A percentile compares a stretch with the other conserved stretches of the same genome.
Evolutionary conservation across 1,140 invertebrate genomes (phyloP).

Genomic region (Drosophila orosa): DNA sequence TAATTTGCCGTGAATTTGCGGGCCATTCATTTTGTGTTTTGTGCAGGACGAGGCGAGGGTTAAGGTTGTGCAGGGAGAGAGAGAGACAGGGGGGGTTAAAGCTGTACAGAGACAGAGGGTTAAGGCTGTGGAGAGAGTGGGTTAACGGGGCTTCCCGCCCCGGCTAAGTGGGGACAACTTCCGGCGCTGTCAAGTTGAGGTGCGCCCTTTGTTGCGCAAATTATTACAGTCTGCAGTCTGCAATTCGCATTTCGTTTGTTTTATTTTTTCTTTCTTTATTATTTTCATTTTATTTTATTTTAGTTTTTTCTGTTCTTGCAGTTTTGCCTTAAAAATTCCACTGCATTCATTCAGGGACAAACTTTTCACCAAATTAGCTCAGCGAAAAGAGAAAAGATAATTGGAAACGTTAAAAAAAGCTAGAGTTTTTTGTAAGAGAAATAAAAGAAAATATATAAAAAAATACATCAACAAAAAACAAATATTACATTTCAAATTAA

Average conservation of each 20-base stretch:
- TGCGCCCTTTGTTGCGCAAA: conserved; percentile 38
- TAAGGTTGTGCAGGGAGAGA: neutral
- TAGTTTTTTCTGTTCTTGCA: neutral
- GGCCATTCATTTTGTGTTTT: conserved; percentile 50
- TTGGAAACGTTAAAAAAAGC: conserved; percentile 12
- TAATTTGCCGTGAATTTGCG: conserved; percentile 59
- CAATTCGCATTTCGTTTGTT: conserved; percentile 11
- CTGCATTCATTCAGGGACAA: conserved; percentile 22
- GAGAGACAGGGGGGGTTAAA: neutral
- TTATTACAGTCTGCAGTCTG: conserved; percentile 30
- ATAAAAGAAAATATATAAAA: neutral
- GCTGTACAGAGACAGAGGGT: neutral
- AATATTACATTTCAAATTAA: neutral
- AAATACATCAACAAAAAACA: neutral
- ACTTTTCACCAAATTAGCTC: conserved; percentile 33
- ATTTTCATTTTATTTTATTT: neutral
- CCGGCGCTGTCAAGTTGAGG: conserved; percentile 34
- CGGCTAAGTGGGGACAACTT: conserved; percentile 42
- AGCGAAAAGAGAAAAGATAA: conserved; percentile 9
- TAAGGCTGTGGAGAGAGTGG: neutral
- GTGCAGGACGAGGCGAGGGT: neutral
- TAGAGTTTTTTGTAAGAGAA: neutral
- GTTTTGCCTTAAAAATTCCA: conserved; percentile 21
- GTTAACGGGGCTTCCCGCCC: neutral
- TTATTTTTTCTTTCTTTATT: conserved; percentile 7